Evolutionary conservation across 2,888 invertebrate species (phyloP).

Genomic region (Tetragnatha montana): DNA sequence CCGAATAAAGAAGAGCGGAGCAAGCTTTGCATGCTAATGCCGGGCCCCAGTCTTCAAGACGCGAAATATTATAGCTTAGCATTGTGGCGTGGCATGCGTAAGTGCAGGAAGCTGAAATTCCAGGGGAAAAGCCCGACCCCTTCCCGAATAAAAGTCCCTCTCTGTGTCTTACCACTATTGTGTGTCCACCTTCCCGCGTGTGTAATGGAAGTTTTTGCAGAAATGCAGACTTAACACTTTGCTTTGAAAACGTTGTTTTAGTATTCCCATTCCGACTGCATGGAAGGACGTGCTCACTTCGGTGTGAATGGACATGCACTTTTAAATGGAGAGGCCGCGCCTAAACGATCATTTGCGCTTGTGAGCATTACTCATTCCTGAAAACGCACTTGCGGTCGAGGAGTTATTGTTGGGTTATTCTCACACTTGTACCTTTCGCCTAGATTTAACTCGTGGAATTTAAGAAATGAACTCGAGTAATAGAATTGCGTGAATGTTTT

Average conservation of each 20-base stretch:
- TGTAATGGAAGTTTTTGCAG: conserved; percentile 63
- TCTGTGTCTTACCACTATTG: conserved; percentile 60
- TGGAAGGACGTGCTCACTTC: conserved; percentile 18
- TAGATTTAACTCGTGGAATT: too few relatives aligned
- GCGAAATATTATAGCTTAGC: conserved; percentile 70
- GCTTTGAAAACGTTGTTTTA: conserved; percentile 64
- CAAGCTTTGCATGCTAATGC: conserved; percentile 68
- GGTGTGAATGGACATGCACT: conserved; percentile 27
- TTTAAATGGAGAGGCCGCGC: neutral
- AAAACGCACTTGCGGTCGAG: too few relatives aligned
- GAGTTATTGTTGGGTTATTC: too few relatives aligned
- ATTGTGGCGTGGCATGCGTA: conserved; percentile 67
- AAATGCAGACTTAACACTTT: conserved; percentile 67
- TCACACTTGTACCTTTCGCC: too few relatives aligned
- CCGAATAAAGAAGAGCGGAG: conserved; percentile 55
- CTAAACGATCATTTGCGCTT: neutral
- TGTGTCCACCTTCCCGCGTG: conserved; percentile 45
- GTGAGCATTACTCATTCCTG: neutral
- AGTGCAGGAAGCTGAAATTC: conserved; percentile 51
- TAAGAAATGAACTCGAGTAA: too few relatives aligned
- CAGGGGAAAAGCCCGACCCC: conserved; percentile 1
- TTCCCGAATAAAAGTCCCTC: conserved; percentile 59
- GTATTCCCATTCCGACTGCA: conserved; percentile 35
- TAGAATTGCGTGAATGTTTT: too few relatives aligned
- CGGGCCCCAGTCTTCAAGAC: conserved; percentile 47